Evolutionary conservation across 2,888 invertebrate species (phyloP).

Genomic region (Schrankia costaestrigalis): DNA sequence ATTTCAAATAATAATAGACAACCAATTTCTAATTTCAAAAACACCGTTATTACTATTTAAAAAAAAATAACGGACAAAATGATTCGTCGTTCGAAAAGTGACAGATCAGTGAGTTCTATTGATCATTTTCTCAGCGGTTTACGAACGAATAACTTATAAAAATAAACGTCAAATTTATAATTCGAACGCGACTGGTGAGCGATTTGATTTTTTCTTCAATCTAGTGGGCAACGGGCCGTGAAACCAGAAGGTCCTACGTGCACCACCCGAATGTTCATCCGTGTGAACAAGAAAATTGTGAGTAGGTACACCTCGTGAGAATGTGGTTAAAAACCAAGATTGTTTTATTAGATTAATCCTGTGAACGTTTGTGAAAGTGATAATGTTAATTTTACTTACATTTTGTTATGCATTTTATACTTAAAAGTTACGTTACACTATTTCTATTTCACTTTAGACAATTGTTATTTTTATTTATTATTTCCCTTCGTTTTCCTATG

Average conservation of each 20-base stretch:
- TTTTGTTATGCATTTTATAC: background rate
- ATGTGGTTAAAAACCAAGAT: slow-evolving; percentile 51
- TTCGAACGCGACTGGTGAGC: slow-evolving; percentile 30
- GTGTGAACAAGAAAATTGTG: slow-evolving; percentile 54
- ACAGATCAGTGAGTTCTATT: slow-evolving; percentile 22
- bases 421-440: no score
- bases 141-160: slow-evolving; percentile 33
- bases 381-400: background rate
- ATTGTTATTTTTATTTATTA: background rate
- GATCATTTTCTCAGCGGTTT: slow-evolving; percentile 37
- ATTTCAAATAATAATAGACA: slow-evolving; percentile 10
- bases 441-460: background rate
- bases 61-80: slow-evolving; percentile 9
- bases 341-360: slow-evolving; percentile 32
- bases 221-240: slow-evolving; percentile 63
- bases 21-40: slow-evolving; percentile 18
- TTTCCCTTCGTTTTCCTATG: no score
- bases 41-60: slow-evolving; percentile 14
- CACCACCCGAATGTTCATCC: slow-evolving; percentile 50
- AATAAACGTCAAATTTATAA: slow-evolving; percentile 34
- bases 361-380: slow-evolving; percentile 1
- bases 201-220: slow-evolving; percentile 34
- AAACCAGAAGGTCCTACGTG: slow-evolving; percentile 67
- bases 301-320: slow-evolving; percentile 61
- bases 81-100: slow-evolving; percentile 13